Base-by-base conservation (phyloP, 2,797 vertebrate genomes). In the Glyptemys insculpta region DNA sequence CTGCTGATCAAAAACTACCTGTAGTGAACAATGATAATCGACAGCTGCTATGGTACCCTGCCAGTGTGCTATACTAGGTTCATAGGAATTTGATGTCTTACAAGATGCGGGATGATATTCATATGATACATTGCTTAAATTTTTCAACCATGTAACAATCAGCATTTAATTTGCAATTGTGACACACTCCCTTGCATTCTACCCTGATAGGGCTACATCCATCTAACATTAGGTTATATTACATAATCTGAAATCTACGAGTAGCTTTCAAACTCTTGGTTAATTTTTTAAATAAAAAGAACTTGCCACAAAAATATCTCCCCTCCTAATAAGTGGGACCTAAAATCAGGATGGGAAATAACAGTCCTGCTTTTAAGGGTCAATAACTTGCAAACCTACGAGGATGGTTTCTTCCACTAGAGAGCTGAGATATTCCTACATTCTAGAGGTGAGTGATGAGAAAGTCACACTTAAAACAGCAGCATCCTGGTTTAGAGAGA, bases 341-440 rank as follows among this genome's bases (percentile, higher is more conserved):
- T 41, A 72, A 41, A 25, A 72, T 23, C 68, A 49, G 15, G 27
- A 29, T 49, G 15, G 44, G 14, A 31, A 47, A 49, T 78, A 49
- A 29, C 41, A 15, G 12, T 18, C 44, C 27, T 78, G 23, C 47
- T 78, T 78, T 49, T 78, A 31, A 49, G 74, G 27, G 25, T 16
- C 27, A 31, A 5, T 18, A 49, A 31, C 74, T 78, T 47, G 25
- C 25, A 49, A 49, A 18, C 27, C 27, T 78, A 18, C 47, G 49
- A 47, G 25, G 27, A 78, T 18, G 14, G 4, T 31, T 78, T 78
- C 25, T 49, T 47, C 25, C 44, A 78, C 94, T 86, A 95, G 92
- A 96, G 91, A 74, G 78, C 94, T 94, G 91, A 80, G 87, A 92
- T 94, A 89, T 91, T 96, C 78, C 90, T 92, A 19, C 41, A 84